These are phyloP conservation scores for Rotaria macrura DNA, from an alignment of 2,888 invertebrate genomes.

Conservation along the genomic window DNA sequence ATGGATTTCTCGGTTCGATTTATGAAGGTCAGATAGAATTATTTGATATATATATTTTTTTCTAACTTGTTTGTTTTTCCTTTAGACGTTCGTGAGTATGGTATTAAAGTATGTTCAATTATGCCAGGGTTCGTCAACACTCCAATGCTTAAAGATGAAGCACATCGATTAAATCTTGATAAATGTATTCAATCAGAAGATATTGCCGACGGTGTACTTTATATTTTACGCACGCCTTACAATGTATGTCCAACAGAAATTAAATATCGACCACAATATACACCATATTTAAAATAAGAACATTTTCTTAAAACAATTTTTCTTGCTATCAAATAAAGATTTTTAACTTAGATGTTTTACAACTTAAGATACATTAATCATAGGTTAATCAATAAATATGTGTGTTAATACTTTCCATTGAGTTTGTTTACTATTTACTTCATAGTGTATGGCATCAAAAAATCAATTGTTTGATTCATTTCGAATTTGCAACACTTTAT, in stretches of 20 bases:
- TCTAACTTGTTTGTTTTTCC: not conserved
- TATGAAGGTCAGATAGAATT: not conserved
- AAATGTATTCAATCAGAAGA: conserved; percentile 5
- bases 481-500: no score
- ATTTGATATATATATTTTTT: not conserved
- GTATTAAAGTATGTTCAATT: conserved; percentile 1
- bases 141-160: not conserved
- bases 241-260: conserved; percentile 11
- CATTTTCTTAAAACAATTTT: no score
- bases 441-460: no score
- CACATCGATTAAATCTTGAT: not conserved
- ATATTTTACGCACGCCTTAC: not conserved
- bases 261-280: conserved; percentile 14
- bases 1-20: conserved; percentile 13
- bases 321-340: no score
- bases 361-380: no score
- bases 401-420: no score
- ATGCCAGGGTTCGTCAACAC: not conserved
- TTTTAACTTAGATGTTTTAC: no score
- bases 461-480: no score
- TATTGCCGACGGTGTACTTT: not conserved
- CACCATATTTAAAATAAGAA: not conserved
- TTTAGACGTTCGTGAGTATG: not conserved
- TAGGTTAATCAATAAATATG: no score
- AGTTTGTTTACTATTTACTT: no score